Conservation (phyloP, 2,888 invertebrate species). For the Zeuzera pyrina region DNA sequence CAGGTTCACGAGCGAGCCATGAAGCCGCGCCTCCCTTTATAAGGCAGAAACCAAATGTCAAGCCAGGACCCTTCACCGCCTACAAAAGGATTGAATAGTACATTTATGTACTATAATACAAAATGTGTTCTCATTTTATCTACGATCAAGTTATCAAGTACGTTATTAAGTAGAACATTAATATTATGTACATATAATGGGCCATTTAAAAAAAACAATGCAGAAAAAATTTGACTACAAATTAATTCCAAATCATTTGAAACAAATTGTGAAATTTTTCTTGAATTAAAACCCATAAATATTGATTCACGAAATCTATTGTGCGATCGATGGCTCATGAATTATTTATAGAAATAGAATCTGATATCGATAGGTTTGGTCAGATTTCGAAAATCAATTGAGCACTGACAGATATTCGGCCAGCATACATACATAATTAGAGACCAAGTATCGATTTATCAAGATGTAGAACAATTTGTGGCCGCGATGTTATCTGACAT, state of each 20-base stretch:
- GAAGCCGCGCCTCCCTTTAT: constrained; percentile 20
- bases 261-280: constrained; percentile 24
- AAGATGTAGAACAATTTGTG: too few species aligned
- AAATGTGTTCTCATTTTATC: neutral
- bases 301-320: constrained; percentile 47
- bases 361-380: constrained; percentile 51
- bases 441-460: too few species aligned
- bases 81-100: neutral
- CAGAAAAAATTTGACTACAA: neutral
- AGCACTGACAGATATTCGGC: constrained; percentile 38
- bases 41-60: constrained; percentile 29
- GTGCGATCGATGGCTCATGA: constrained; percentile 50
- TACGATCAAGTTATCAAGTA: neutral
- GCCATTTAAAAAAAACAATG: neutral
- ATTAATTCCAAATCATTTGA: neutral
- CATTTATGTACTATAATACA: neutral
- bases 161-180: neutral
- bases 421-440: constrained; percentile 38
- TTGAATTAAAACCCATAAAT: constrained; percentile 37
- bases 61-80: constrained; percentile 23
- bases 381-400: constrained; percentile 57
- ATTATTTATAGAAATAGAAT: constrained; percentile 53
- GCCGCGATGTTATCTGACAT: constrained; percentile 18
- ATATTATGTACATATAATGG: neutral
- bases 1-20: constrained; percentile 27